Conservation (phyloP, 2,888 invertebrate genomes). For the Catonia carolina region DNA sequence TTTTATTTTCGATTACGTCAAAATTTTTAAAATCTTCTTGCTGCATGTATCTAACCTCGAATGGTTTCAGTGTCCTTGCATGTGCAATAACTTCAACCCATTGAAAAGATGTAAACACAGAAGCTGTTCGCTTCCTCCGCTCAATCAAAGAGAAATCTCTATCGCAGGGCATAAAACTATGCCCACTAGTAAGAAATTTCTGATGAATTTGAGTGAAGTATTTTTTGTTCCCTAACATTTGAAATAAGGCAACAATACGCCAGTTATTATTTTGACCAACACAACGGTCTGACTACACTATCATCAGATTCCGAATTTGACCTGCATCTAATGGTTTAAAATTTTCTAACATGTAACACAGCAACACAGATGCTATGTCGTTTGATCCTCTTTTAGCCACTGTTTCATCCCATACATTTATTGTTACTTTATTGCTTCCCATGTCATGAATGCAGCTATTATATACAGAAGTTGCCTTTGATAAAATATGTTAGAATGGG, state of each 20-base stretch:
- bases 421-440: conserved; percentile 22
- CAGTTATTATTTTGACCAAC: conserved; percentile 34
- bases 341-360: conserved; percentile 5
- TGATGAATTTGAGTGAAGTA: conserved; percentile 32
- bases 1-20: conserved; percentile 18
- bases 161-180: conserved; percentile 32
- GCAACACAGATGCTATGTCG: conserved; percentile 11
- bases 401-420: conserved; percentile 29
- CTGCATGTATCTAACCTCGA: conserved; percentile 18
- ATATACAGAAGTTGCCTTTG: conserved; percentile 8
- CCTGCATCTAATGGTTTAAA: conserved; percentile 1
- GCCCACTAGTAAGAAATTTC: conserved; percentile 32
- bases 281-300: conserved; percentile 33
- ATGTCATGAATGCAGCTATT: conserved; percentile 13
- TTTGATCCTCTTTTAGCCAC: conserved; percentile 11
- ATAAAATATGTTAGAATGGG: conserved; percentile 6
- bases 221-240: conserved; percentile 19
- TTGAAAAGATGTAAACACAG: conserved; percentile 27
- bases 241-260: conserved; percentile 20
- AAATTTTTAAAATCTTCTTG: conserved; percentile 26
- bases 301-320: conserved; percentile 29
- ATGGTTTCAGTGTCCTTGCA: conserved; percentile 23
- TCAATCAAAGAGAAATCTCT: conserved; percentile 27
- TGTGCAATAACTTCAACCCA: conserved; percentile 28
- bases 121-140: conserved; percentile 24